phyloP scores from a whole-genome alignment of 1,140 invertebrate species.

The Cyclina sinensis region DNA sequence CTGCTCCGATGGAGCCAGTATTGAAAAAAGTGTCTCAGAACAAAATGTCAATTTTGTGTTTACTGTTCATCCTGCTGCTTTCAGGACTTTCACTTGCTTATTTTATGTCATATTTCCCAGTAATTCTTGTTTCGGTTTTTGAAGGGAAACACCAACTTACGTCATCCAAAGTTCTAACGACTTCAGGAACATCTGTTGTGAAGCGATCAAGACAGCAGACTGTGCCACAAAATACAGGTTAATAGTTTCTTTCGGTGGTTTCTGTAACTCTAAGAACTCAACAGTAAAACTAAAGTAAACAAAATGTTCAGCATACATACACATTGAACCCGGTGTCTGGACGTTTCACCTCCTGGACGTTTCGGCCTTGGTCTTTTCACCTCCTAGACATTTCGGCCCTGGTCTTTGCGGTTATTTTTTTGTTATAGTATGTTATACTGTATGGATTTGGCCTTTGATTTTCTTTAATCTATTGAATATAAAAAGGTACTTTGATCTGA shows the following conservation, averaged over 20 bases:
- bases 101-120: conserved; percentile 68
- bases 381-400: too few species aligned
- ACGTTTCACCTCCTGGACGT: too few species aligned
- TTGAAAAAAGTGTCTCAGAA: not conserved
- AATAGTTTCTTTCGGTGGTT: not conserved
- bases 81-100: conserved; percentile 73
- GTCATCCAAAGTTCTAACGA: conserved; percentile 26
- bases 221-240: conserved; percentile 71
- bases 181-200: conserved; percentile 74
- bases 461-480: too few species aligned
- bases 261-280: too few species aligned
- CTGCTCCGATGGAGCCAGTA: not conserved
- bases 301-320: too few species aligned
- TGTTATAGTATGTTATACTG: too few species aligned
- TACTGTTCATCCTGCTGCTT: conserved; percentile 71
- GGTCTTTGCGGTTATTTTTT: too few species aligned
- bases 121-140: conserved; percentile 68
- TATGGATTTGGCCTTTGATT: too few species aligned
- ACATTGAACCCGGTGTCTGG: too few species aligned
- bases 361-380: too few species aligned
- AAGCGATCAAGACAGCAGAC: conserved; percentile 70
- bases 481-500: too few species aligned
- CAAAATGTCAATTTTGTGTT: conserved; percentile 64
- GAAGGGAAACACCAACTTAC: conserved; percentile 54
- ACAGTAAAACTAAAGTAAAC: too few species aligned